Evolutionary conservation across 2,888 invertebrate species (phyloP).

Genomic region (Eumacrocentrus americanus): DNA sequence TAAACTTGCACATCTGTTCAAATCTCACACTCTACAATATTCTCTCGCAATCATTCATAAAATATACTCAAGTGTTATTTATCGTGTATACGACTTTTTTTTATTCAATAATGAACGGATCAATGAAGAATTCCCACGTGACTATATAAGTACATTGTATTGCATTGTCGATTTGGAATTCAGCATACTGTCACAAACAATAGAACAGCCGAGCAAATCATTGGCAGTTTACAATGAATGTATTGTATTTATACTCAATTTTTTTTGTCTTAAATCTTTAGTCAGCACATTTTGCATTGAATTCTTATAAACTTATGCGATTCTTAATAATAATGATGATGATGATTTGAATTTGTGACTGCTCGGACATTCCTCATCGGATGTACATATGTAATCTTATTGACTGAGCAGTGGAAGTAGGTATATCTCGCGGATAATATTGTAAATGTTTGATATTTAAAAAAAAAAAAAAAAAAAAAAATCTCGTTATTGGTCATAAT

Average conservation of each 20-base stretch:
- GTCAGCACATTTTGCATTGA: not conserved
- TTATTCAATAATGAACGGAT: no score
- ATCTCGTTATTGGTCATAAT: not conserved
- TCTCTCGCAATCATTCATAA: conserved; percentile 16
- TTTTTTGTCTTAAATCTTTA: not conserved
- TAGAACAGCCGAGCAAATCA: conserved; percentile 44
- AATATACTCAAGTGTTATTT: conserved; percentile 24
- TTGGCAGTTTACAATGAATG: conserved; percentile 44
- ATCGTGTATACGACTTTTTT: conserved; percentile 24
- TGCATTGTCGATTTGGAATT: conserved; percentile 60
- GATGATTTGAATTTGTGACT: no score
- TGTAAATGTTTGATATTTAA: not conserved
- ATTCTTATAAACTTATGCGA: no score
- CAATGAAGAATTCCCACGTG: conserved; percentile 29
- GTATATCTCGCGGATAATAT: not conserved
- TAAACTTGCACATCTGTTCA: conserved; percentile 11
- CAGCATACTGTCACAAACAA: conserved; percentile 41
- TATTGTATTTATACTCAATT: conserved; percentile 8
- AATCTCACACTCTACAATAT: conserved; percentile 25
- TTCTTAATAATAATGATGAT: no score
- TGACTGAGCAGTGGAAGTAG: conserved; percentile 2
- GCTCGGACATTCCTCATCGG: not conserved
- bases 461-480: not conserved
- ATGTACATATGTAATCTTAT: not conserved
- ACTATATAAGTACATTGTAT: conserved; percentile 59